phyloP scores from a whole-genome alignment of 2,888 invertebrate species.

The Hydrotaea cyrtoneurina region DNA sequence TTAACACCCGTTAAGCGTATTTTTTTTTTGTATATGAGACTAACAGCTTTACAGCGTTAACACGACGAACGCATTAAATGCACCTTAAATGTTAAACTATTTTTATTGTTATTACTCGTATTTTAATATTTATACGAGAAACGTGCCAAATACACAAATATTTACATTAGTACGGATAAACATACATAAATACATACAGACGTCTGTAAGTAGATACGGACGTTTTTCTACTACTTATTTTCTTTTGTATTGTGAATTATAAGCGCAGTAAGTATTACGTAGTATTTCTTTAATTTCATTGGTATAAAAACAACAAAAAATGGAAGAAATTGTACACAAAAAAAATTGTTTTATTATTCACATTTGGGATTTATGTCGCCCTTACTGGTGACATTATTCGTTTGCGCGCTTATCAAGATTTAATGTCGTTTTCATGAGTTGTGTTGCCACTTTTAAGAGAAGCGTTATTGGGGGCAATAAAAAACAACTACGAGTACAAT shows the following conservation, averaged over 20 bases:
- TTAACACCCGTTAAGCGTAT: not conserved
- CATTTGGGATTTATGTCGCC: slow-evolving; percentile 4
- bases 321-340: not conserved
- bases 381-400: not conserved
- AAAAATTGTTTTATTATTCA: not conserved
- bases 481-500: too few species aligned
- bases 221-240: not conserved
- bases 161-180: not conserved
- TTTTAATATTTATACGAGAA: slow-evolving; percentile 13
- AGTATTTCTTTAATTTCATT: not conserved
- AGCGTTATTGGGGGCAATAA: not conserved
- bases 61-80: slow-evolving; percentile 15
- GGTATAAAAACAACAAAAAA: not conserved
- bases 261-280: not conserved
- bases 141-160: slow-evolving; percentile 18
- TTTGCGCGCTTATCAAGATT: not conserved
- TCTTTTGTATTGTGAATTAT: not conserved
- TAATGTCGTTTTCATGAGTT: not conserved
- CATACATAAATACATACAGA: not conserved
- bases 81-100: slow-evolving; percentile 6
- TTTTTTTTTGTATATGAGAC: not conserved
- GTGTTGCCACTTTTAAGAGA: not conserved
- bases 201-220: not conserved
- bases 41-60: not conserved
- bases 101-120: slow-evolving; percentile 33